Evolutionary conservation across 1,140 invertebrate species (phyloP), one percentile per base, ranked within the genome.

Genomic region (Drosophila littoralis): DNA sequence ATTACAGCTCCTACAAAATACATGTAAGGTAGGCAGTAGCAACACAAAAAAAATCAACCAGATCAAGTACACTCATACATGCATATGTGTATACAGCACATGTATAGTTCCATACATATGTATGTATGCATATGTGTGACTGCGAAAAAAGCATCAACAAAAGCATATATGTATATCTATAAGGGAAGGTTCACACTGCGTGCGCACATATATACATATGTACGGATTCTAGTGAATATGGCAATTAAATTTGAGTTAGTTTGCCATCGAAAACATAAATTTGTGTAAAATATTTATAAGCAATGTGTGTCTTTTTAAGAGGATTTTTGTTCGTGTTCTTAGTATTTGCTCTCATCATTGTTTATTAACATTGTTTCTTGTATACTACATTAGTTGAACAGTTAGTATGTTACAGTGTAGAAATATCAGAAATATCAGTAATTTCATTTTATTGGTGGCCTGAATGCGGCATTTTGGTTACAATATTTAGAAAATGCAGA

Each of bases 21-120:
- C 50, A 59, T 67, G 43, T 54, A 71, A 80, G 77, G 77, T 80
- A 80, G 74, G 70, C 77, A 80, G 58, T 63, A 69, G 65, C 59
- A 75, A 64, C 50, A 55, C 17, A 32, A 33, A 40, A 50, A 48
- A 48, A 43, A 6, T 32, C 51, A 40, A 46, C 28, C 50, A 55
- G 35, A 13, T 35, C 15, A 55, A 46, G 13, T 45, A 35, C 13
- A 43, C 22, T 52, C 42, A 46, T 52, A 36, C 36, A 15, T 61
- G 36, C 38, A 15, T 63, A 38, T 33, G 13, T 59, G 6, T 43
- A 42, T 46, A 13, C 9, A 35, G 13, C 35, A 13, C 12, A 63
- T 36, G 15, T 68, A 33, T 36, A 48, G 10, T 12, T 48, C 2
- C 42, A 45, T 52, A 28, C 32, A 32, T 61, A 36, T 46, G 9